Evolutionary conservation across 2,797 vertebrate species (phyloP).

Genomic region (Trematomus bernacchii): DNA sequence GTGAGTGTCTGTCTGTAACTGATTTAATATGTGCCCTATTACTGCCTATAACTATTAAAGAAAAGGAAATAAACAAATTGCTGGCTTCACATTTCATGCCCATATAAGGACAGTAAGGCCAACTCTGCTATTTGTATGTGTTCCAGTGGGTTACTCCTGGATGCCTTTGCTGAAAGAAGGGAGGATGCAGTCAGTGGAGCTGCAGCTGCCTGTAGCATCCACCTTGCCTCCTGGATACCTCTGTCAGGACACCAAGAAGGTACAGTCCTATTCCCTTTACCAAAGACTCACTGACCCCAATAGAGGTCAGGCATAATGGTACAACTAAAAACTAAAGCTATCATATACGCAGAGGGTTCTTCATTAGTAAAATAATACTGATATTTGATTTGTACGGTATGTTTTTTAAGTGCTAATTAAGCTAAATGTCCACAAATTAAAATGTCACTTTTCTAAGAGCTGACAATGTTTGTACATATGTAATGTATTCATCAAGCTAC

Average conservation of each 20-base stretch:
- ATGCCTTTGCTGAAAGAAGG: conserved; percentile 92
- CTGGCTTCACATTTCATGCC: background rate
- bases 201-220: conserved; percentile 91
- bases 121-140: background rate
- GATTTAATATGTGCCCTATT: background rate
- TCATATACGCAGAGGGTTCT: background rate
- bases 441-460: background rate
- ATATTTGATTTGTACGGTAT: too few species aligned
- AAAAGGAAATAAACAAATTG: background rate
- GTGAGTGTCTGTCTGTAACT: conserved; percentile 73
- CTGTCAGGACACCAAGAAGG: conserved; percentile 89
- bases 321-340: background rate
- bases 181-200: conserved; percentile 89
- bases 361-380: background rate
- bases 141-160: conserved; percentile 94
- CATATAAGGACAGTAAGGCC: background rate
- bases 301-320: background rate
- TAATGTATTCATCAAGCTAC: background rate
- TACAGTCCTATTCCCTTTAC: conserved; percentile 48
- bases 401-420: background rate
- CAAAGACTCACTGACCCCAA: background rate
- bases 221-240: conserved; percentile 92
- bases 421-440: background rate
- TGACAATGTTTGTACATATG: background rate
- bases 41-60: background rate